Percentiles rank a stretch among this genome's conserved stretches.
Evolutionary conservation across 1,140 invertebrate genomes (phyloP).

Genomic region (Ladona fulva): DNA sequence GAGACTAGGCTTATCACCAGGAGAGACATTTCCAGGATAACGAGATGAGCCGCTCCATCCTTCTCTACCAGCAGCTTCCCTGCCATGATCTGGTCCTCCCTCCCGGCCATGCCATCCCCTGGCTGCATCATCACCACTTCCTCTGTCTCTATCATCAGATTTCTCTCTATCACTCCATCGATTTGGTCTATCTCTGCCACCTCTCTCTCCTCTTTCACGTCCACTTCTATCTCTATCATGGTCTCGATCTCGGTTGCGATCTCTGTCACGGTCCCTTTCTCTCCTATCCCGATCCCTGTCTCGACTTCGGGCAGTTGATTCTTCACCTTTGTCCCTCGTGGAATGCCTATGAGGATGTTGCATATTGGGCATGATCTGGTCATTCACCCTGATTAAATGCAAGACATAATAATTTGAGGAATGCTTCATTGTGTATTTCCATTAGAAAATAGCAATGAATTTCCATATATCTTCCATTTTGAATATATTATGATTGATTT

Average conservation of each 20-base stretch:
- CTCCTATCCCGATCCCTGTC: constrained; percentile 13
- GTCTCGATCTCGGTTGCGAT: constrained; percentile 20
- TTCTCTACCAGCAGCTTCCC: constrained; percentile 18
- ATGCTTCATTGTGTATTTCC: no score
- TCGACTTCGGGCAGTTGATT: constrained; percentile 21
- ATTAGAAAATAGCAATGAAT: no score
- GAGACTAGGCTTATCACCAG: constrained; percentile 34
- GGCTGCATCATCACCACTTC: constrained; percentile 7
- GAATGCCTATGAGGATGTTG: not conserved
- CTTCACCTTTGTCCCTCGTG: constrained; percentile 19
- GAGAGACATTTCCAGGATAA: not conserved
- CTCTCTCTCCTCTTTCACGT: constrained; percentile 19
- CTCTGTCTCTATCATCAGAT: constrained; percentile 30
- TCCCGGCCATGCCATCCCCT: constrained; percentile 18
- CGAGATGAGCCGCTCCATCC: constrained; percentile 20
- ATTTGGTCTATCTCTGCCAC: constrained; percentile 27
- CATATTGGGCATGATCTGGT: not conserved
- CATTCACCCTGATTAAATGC: not conserved
- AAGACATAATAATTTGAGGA: no score
- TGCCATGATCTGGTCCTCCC: constrained; percentile 18
- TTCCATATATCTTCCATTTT: no score
- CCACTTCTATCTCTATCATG: constrained; percentile 20
- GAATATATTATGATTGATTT: no score
- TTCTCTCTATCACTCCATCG: constrained; percentile 28
- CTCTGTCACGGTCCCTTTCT: constrained; percentile 18